Conservation (phyloP, 35 echinoderm and acorn worm genomes). For the Heliocidaris erythrogramma region DNA sequence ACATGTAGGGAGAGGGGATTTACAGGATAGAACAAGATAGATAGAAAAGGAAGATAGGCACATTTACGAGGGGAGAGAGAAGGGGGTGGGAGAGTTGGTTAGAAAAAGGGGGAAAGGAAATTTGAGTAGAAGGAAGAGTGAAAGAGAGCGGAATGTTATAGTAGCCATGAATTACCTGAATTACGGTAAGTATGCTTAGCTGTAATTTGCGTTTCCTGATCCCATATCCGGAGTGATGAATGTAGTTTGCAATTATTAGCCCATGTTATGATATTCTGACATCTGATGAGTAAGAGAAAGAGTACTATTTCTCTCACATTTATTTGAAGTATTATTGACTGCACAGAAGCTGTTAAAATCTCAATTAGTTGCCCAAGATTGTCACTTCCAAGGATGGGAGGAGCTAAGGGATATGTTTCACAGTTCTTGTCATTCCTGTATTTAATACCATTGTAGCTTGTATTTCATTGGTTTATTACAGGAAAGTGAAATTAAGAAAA, state of each 20-base stretch:
- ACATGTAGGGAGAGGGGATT: background rate
- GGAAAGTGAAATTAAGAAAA: too few relatives aligned
- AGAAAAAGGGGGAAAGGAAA: background rate
- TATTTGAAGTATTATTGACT: background rate
- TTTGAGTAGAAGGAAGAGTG: background rate
- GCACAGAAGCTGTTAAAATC: background rate
- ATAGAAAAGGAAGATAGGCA: background rate
- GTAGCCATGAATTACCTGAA: constrained; percentile 23
- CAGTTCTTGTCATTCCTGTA: background rate
- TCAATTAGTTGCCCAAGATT: background rate
- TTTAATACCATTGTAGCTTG: too few relatives aligned
- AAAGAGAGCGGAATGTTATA: background rate
- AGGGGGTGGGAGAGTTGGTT: background rate
- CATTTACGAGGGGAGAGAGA: background rate
- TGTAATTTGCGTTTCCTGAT: constrained; percentile 46
- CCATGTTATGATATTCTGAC: background rate
- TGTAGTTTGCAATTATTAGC: background rate
- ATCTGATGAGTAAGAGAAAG: background rate
- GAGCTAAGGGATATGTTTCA: background rate
- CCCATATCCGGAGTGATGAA: constrained; percentile 19
- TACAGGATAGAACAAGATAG: background rate
- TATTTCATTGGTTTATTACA: too few relatives aligned
- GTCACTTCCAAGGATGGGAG: background rate
- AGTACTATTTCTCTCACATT: background rate
- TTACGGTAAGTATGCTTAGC: background rate